Evolutionary conservation across 2,797 vertebrate genomes (phyloP).

Genomic region (Poliocrania exsul): DNA sequence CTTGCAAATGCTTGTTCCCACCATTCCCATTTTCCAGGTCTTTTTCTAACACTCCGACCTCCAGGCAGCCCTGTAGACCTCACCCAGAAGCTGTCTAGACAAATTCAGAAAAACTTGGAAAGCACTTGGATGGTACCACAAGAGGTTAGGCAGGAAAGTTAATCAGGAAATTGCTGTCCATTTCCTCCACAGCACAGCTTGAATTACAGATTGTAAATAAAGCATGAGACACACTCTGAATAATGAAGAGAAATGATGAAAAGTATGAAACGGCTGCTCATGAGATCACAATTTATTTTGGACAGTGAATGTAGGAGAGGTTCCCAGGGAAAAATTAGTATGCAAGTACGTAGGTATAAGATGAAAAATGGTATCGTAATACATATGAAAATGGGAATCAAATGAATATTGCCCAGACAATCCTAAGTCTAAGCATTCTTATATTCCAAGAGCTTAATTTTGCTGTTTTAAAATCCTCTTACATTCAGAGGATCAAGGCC

Average conservation of each 20-base stretch:
- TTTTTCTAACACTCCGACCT: neutral
- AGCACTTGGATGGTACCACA: neutral
- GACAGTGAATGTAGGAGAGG: constrained; percentile 17
- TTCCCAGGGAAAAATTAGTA: constrained; percentile 40
- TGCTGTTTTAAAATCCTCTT: constrained; percentile 34
- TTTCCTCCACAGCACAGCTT: constrained; percentile 28
- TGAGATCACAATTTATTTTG: constrained; percentile 47
- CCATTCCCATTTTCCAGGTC: neutral
- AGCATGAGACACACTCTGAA: neutral
- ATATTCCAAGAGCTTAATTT: constrained; percentile 44
- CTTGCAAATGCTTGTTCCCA: neutral
- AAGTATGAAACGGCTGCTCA: constrained; percentile 39
- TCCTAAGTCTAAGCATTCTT: constrained; percentile 21
- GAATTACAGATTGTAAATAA: constrained; percentile 30
- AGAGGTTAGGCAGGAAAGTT: constrained; percentile 19
- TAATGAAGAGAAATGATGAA: constrained; percentile 35
- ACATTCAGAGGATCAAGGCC: constrained; percentile 18
- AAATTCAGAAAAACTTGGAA: constrained; percentile 21
- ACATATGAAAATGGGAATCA: constrained; percentile 41
- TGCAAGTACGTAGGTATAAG: constrained; percentile 31
- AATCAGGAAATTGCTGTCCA: constrained; percentile 48
- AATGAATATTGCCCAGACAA: constrained; percentile 35
- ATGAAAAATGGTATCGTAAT: constrained; percentile 50
- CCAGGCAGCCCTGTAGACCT: neutral
- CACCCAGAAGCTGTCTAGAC: constrained; percentile 34